Base-by-base conservation (phyloP, 1,140 invertebrate genomes). In the Argopecten irradians region DNA sequence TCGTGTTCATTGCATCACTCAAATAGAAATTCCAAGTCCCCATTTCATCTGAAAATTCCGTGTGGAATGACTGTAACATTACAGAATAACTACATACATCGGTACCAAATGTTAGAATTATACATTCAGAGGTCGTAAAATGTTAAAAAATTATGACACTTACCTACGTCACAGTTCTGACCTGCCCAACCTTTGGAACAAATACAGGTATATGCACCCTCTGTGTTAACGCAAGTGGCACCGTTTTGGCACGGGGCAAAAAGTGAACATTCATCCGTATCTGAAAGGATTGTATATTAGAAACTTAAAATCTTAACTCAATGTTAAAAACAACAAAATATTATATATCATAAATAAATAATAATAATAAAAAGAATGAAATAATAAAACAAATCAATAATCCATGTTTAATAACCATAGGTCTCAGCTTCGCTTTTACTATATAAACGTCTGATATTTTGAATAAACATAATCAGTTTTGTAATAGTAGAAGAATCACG, bases 121-220 rank as follows among this genome's bases (percentile, higher is more conserved):
- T 86, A 9, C 85, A 86, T 32, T 89, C 34, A 55, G 91, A 93
- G 19, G 86, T 35, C 14, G 34, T 35, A 32, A 92, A 82, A 82
- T 46, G 35, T 1, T 41, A 82, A 0, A 82, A n/a, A n/a, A 7
- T 71, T 9, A n/a, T 55, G 55, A 34, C 39, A 34, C 36, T 83
- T 85, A 88, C 92, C 92, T 22, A 88, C 85, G 22, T 93, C 93
- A 88, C 95, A 95, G 32, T 88, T 89, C n/a, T 82, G 88, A 19
- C 94, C 94, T 0, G 91, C 93, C 89, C 89, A 95, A 14, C 94
- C 94, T 0, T 86, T 16, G 1, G 89, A 34, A 92, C 94, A 95
- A 19, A 86, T 34, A 90, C 95, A 95, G 2, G 90, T 90, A 86
- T 91, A 95, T 14, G 88, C 87, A 33, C 89, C 88, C 86, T 92